phyloP scores from a whole-genome alignment of 2,888 invertebrate species.

The Laspeyria flexula region DNA sequence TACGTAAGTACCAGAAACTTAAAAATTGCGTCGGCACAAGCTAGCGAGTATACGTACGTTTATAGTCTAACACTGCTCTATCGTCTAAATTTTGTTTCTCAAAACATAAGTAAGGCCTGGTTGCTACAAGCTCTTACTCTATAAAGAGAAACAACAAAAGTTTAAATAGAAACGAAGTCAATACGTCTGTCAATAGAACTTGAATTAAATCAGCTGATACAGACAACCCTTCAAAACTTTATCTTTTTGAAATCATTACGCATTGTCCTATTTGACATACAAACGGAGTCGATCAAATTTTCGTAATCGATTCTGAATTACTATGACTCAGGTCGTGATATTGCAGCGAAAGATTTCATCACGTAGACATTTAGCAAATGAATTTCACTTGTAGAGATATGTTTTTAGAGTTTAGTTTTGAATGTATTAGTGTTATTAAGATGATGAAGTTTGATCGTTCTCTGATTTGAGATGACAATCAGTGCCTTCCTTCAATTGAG shows the following conservation, averaged over 20 bases:
- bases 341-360: conserved; percentile 55
- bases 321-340: conserved; percentile 56
- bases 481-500: conserved; percentile 68
- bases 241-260: conserved; percentile 34
- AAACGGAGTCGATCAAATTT: conserved; percentile 49
- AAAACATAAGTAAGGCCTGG: too few relatives aligned
- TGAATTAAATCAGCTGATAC: conserved; percentile 24
- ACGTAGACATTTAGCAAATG: conserved; percentile 34
- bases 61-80: too few relatives aligned
- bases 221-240: conserved; percentile 33
- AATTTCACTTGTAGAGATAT: conserved; percentile 10
- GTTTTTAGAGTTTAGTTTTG: conserved; percentile 35
- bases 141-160: not conserved
- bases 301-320: conserved; percentile 60
- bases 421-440: conserved; percentile 12
- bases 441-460: conserved; percentile 48
- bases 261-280: conserved; percentile 44
- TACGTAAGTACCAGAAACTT: too few relatives aligned
- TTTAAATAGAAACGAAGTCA: not conserved
- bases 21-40: too few relatives aligned
- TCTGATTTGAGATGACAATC: conserved; percentile 61
- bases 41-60: too few relatives aligned
- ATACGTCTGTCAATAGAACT: conserved; percentile 15
- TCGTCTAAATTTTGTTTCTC: too few relatives aligned
- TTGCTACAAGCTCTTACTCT: too few relatives aligned